Conservation (phyloP, 2,113 vertebrate genomes). For the Embiotoca jacksoni region DNA sequence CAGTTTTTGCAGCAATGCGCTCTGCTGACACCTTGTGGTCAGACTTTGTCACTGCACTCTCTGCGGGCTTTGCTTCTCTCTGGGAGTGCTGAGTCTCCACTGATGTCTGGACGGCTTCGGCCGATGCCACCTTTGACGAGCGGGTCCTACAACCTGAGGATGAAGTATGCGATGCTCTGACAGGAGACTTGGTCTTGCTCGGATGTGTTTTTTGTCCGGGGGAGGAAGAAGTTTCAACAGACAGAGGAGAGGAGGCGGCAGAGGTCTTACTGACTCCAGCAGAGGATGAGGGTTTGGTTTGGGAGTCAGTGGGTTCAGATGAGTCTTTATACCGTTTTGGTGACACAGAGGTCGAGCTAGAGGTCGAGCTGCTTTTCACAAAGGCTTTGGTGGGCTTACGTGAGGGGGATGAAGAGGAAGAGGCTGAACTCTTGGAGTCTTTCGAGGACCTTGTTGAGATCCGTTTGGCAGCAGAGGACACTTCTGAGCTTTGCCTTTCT, state of each 20-base stretch:
- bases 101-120: background rate
- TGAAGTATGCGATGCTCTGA: background rate
- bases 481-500: background rate
- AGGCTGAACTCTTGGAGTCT: conserved; percentile 2
- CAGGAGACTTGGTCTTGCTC: conserved; percentile 15
- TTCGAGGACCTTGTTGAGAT: conserved; percentile 5
- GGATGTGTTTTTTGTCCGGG: background rate
- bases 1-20: conserved; percentile 36
- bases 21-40: conserved; percentile 50
- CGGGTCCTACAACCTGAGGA: background rate
- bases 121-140: conserved; percentile 10
- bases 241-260: background rate
- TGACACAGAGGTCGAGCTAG: background rate
- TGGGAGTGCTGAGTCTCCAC: background rate
- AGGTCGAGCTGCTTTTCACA: conserved; percentile 19
- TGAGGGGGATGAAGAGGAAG: conserved; percentile 1
- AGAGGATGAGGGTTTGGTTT: background rate
- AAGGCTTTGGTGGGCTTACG: too few relatives aligned
- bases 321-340: conserved; percentile 14
- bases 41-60: conserved; percentile 6
- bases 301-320: conserved; percentile 11
- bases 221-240: conserved; percentile 14
- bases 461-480: background rate
- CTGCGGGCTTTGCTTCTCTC: background rate
- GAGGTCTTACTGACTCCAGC: background rate